Evolutionary conservation across 2,113 vertebrate genomes (phyloP), one percentile per base, ranked within the genome.

Genomic region (Forbesichthys papilliferus): DNA sequence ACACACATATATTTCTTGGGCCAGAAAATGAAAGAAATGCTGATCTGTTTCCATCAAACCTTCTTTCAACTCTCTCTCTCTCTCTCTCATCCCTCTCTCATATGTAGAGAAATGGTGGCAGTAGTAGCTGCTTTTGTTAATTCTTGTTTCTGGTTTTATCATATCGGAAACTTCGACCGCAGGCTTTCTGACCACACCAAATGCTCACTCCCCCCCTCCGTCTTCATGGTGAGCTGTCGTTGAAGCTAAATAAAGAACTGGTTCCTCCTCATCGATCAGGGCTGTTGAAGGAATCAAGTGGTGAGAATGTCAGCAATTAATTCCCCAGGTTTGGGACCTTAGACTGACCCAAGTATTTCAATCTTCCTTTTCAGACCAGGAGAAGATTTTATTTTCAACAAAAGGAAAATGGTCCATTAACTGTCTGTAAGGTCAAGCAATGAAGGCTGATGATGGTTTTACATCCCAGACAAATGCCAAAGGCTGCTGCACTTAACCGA

Each of bases 121-220:
- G 73, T 48, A 27, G 27, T 27, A 27, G 27, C 27, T 27, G 27
- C 69, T 74, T 76, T 71, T 77, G 73, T 80, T 85, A 80, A 76
- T 78, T 73, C 71, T 64, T 75, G 66, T 70, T 75, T 79, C 73
- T 85, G 86, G 71, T 84, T 87, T 88, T 79, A 87, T 87, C 83
- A 73, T 84, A 75, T 69, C 80, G 77, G 83, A 88, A 82, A 83
- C 69, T 86, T 51, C 77, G 77, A 80, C 59, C 73, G 48, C 48
- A 73, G 71, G 76, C 74, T 69, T 76, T 42, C 48, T 81, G 73
- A 77, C 46, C 54, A 51, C 76, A 64, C 47, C 55, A 68, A 82
- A 75, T 76, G 74, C 83, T 86, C 68, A 80, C 56, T 52, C 48
- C n/a, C n/a, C n/a, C 82, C 86, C 77, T 82, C 78, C 65, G 66